A percentile compares a stretch with the other conserved stretches of the same genome.
These are phyloP conservation scores for Callosobruchus maculatus DNA, from an alignment of 2,888 invertebrate genomes.

Conservation along the genomic window DNA sequence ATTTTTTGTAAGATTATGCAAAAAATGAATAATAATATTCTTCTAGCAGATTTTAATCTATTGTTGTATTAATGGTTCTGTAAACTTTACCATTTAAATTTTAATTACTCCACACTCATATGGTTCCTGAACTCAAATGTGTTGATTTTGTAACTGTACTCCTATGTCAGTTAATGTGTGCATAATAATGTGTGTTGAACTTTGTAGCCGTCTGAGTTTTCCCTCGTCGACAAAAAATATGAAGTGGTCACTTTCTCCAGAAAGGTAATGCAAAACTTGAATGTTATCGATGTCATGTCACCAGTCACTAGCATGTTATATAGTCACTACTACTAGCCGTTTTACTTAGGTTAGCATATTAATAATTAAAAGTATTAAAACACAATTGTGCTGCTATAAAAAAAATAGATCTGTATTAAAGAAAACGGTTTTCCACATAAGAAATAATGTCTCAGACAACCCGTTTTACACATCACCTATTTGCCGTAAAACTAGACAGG, in stretches of 20 bases:
- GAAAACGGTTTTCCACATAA: no score
- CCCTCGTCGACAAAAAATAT: conserved; percentile 40
- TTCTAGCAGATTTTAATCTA: no score
- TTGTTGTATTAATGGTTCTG: no score
- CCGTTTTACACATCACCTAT: no score
- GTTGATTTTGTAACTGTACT: not conserved
- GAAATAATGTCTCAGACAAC: no score
- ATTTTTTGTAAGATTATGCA: no score
- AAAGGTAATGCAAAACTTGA: conserved; percentile 41
- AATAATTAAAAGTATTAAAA: no score
- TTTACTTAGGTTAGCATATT: not conserved
- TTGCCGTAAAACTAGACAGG: no score
- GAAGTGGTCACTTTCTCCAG: conserved; percentile 45
- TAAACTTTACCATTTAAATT: no score
- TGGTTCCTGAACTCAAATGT: not conserved
- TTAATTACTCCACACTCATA: not conserved
- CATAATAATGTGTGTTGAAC: conserved; percentile 7
- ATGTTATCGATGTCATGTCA: not conserved
- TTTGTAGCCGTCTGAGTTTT: conserved; percentile 49
- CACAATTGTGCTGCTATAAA: no score
- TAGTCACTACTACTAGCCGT: not conserved
- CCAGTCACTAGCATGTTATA: not conserved
- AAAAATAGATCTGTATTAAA: no score
- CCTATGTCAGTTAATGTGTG: not conserved
- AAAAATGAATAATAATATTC: no score